These are phyloP conservation scores for Tor tambroides DNA, from an alignment of 2,113 vertebrate species.

Conservation along the genomic window DNA sequence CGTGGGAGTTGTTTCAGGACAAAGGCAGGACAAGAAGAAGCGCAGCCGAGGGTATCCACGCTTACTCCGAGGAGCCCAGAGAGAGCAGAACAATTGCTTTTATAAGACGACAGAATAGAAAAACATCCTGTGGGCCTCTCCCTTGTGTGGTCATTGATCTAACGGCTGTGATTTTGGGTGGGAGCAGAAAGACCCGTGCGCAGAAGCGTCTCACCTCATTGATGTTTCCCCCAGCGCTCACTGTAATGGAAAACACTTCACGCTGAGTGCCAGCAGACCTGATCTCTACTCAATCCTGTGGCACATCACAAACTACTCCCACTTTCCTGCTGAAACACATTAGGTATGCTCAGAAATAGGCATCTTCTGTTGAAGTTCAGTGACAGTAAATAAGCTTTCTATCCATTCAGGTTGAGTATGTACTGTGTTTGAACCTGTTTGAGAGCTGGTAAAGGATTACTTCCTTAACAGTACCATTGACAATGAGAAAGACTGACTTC, in stretches of 20 bases:
- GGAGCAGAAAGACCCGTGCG: conserved; percentile 63
- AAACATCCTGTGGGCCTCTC: conserved; percentile 55
- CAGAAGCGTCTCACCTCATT: conserved; percentile 29
- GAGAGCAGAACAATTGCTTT: conserved; percentile 55
- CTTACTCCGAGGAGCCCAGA: conserved; percentile 42
- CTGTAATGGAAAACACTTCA: conserved; percentile 70
- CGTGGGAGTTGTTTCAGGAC: conserved; percentile 49
- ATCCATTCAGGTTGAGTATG: not conserved
- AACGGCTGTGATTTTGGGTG: conserved; percentile 62
- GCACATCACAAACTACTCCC: conserved; percentile 50
- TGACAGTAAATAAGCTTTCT: conserved; percentile 62
- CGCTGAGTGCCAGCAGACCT: conserved; percentile 48
- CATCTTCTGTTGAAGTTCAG: conserved; percentile 58
- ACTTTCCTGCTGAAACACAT: conserved; percentile 61
- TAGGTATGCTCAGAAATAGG: conserved; percentile 17
- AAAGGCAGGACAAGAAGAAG: conserved; percentile 22
- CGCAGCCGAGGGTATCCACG: conserved; percentile 21
- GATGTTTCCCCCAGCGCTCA: conserved; percentile 61
- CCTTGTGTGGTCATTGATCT: conserved; percentile 69
- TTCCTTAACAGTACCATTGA: not conserved
- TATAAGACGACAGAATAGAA: conserved; percentile 44
- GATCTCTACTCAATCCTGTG: conserved; percentile 62
- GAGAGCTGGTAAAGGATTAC: not conserved
- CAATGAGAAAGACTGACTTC: not conserved
- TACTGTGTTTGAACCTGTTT: not conserved